A percentile compares a stretch with the other conserved stretches of the same genome.
These are phyloP conservation scores for Eulemur albifrons DNA, from an alignment of 2,797 vertebrate genomes.

Conservation along the genomic window DNA sequence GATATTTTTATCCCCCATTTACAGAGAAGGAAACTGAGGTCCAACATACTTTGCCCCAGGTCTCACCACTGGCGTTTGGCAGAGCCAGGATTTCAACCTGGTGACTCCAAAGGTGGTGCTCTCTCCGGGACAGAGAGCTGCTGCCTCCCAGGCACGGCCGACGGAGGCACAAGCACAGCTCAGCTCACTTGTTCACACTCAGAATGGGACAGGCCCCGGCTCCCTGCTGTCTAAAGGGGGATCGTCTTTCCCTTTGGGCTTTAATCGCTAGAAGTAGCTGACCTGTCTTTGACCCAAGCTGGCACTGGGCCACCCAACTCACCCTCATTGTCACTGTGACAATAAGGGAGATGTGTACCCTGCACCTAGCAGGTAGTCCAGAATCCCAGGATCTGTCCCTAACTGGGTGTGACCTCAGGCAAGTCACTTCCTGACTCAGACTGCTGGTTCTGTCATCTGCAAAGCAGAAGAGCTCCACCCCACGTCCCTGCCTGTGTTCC, in stretches of 20 bases:
- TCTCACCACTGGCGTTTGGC: not conserved
- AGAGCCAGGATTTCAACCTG: not conserved
- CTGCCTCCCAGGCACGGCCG: not conserved
- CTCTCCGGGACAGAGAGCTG: not conserved
- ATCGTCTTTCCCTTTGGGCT: not conserved
- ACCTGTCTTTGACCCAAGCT: not conserved
- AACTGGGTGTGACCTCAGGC: not conserved
- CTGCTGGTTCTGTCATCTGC: not conserved
- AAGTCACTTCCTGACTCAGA: not conserved
- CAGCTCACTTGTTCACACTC: fast-evolving
- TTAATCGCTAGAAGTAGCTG: not conserved
- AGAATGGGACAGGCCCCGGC: no score
- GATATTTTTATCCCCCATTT: not conserved
- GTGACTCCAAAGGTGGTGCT: not conserved
- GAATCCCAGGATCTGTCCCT: not conserved
- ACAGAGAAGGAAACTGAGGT: not conserved
- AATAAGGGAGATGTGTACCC: not conserved
- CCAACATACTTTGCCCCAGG: not conserved
- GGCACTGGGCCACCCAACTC: not conserved
- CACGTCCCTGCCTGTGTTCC: not conserved
- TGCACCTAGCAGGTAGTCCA: fast-evolving
- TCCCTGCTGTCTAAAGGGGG: no score
- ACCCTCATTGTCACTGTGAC: not conserved
- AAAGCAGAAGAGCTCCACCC: fast-evolving
- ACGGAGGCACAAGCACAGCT: not conserved